Base-by-base conservation (phyloP, 2,113 vertebrate species). In the Brachypodius melanocephalos region DNA sequence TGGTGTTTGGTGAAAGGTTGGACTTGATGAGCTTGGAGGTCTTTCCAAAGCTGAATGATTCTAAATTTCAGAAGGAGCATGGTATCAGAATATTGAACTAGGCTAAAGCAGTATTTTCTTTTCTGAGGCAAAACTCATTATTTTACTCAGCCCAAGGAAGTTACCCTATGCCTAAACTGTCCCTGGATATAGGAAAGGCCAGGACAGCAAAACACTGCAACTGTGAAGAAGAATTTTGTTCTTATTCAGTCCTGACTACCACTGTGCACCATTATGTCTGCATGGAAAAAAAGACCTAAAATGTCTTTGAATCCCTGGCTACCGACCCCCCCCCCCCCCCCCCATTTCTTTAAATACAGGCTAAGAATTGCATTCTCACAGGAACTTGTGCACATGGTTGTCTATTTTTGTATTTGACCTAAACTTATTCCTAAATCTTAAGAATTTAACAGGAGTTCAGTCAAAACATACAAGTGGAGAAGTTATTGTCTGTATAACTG, bases 281-380 rank as follows among this genome's bases (percentile, higher is more conserved):
- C 17, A 12, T 9, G 28, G 45, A 68, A 61, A 49, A 86, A 79
- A 78, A 42, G 4, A 12, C 19, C 55, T 72, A 26, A 90, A 67
- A 55, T n/a, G 8, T 17, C 17, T 65, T 79, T 68, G 34, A 73
- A 65, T 73, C 25, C 21, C 49, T 52, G 17, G 4, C 8, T n/a
- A 38, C 34, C 12, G 40, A 45, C 0, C 0, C 17, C 15, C 8
- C 0, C 0, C 17, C 15, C 8, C 0, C 0, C 17, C 0, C 0
- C 17, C 15, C 8, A 34, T 34, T 34, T 63, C 31, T 65, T 76
- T 49, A 65, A 54, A 10, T 26, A 4, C 24, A 74, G 42, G 8
- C 40, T 31, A 61, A 72, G 38, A 87, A 68, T 24, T 69, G 49
- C 51, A 9, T 80, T 57, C 18, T 69, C n/a, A 31, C 9, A 62